These are phyloP conservation scores for Thripadectes ignobilis DNA, from an alignment of 2,797 vertebrate genomes.

Conservation along the genomic window DNA sequence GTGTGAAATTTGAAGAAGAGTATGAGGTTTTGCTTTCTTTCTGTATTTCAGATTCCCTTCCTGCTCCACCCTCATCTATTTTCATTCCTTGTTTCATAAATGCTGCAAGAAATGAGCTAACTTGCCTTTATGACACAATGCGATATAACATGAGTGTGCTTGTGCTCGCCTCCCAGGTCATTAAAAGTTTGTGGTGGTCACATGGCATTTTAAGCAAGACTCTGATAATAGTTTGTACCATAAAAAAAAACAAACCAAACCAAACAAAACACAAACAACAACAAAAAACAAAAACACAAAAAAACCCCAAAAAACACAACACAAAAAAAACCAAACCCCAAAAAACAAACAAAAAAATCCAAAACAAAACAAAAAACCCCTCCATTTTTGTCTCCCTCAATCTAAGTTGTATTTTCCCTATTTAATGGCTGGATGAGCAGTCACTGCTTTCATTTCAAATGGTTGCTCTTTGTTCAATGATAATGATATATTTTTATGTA, in stretches of 20 bases:
- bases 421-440: not conserved
- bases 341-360: not conserved
- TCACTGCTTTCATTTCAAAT: not conserved
- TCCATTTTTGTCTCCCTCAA: not conserved
- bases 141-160: accelerated
- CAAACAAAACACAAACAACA: too few relatives aligned
- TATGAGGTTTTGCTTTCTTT: not conserved
- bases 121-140: not conserved
- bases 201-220: not conserved
- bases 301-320: too few relatives aligned
- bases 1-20: not conserved
- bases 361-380: not conserved
- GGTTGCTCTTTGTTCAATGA: not conserved
- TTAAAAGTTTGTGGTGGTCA: not conserved
- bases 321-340: too few relatives aligned
- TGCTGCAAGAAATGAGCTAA: not conserved
- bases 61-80: not conserved
- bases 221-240: not conserved
- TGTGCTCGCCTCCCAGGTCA: not conserved
- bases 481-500: not conserved
- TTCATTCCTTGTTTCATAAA: not conserved
- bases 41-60: not conserved
- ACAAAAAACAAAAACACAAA: too few relatives aligned
- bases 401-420: not conserved
- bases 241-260: not conserved